phyloP scores from a whole-genome alignment of 2,888 invertebrate species.

The Netelia virgata region DNA sequence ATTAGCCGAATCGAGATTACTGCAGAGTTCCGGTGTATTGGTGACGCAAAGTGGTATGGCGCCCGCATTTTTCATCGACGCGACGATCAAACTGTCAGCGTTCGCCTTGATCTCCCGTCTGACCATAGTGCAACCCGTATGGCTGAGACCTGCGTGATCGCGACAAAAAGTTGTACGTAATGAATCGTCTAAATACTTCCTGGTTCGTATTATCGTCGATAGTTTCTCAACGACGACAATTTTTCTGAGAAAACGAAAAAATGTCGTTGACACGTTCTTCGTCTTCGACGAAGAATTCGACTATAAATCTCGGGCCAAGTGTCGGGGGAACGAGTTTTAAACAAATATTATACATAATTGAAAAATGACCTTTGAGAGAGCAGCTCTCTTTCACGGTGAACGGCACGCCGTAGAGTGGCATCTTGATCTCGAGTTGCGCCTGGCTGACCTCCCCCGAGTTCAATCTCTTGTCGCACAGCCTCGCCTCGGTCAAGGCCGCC shows the following conservation, averaged over 20 bases:
- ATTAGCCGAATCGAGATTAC: conserved; percentile 88
- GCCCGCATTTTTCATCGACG: conserved; percentile 86
- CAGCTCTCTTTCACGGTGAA: conserved; percentile 94
- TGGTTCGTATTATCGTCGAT: too few species aligned
- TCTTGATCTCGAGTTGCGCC: conserved; percentile 88
- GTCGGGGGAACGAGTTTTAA: neutral
- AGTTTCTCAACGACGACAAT: too few species aligned
- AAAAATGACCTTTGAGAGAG: conserved; percentile 88
- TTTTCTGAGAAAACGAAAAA: too few species aligned
- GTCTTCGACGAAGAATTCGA: too few species aligned
- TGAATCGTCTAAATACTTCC: neutral
- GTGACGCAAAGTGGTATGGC: conserved; percentile 88
- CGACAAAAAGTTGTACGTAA: neutral
- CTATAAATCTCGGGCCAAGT: too few species aligned
- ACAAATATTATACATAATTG: neutral
- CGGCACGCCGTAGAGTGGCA: conserved; percentile 93
- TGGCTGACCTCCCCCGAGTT: conserved; percentile 86
- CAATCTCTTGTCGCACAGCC: conserved; percentile 89
- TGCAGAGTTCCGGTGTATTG: conserved; percentile 88
- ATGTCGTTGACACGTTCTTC: too few species aligned
- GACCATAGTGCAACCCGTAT: conserved; percentile 79
- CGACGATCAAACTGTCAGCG: conserved; percentile 86
- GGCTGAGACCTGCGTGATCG: conserved; percentile 80
- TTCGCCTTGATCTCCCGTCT: conserved; percentile 83
- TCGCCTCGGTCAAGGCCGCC: conserved; percentile 91